phyloP scores from a whole-genome alignment of 1,140 invertebrate species.

The Cydia splendana region DNA sequence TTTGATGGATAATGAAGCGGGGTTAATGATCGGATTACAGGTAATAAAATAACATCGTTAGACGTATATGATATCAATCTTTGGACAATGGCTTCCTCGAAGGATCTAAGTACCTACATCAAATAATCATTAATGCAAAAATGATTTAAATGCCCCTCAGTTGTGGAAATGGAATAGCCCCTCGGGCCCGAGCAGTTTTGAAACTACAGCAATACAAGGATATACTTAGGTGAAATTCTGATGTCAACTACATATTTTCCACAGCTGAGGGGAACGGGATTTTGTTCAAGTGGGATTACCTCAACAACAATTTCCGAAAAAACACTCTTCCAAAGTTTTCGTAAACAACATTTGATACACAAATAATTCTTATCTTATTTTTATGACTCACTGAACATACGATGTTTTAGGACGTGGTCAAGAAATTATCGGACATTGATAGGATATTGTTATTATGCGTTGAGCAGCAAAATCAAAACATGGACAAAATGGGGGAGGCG shows the following conservation, averaged over 20 bases:
- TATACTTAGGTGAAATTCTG: too few species aligned
- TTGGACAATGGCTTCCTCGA: too few species aligned
- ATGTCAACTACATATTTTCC: background rate
- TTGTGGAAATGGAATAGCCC: too few species aligned
- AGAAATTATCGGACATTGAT: constrained; percentile 77
- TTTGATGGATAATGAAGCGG: constrained; percentile 83
- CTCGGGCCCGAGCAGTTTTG: too few species aligned
- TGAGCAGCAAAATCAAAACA: constrained; percentile 80
- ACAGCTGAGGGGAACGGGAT: too few species aligned
- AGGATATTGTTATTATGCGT: constrained; percentile 79
- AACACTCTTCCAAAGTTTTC: background rate
- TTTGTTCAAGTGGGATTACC: too few species aligned
- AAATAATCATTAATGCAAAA: too few species aligned
- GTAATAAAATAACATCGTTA: constrained; percentile 41
- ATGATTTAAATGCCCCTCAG: too few species aligned
- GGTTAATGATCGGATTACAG: constrained; percentile 81
- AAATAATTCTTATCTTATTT: background rate
- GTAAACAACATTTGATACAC: constrained; percentile 2
- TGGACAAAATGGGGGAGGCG: constrained; percentile 82
- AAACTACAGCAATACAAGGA: too few species aligned
- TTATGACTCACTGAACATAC: constrained; percentile 26
- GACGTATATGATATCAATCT: too few species aligned
- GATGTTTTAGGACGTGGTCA: constrained; percentile 67
- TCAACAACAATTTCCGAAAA: background rate
- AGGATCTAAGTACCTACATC: too few species aligned